Conservation (phyloP, 2,888 invertebrate genomes). For the Theretra japonica region DNA sequence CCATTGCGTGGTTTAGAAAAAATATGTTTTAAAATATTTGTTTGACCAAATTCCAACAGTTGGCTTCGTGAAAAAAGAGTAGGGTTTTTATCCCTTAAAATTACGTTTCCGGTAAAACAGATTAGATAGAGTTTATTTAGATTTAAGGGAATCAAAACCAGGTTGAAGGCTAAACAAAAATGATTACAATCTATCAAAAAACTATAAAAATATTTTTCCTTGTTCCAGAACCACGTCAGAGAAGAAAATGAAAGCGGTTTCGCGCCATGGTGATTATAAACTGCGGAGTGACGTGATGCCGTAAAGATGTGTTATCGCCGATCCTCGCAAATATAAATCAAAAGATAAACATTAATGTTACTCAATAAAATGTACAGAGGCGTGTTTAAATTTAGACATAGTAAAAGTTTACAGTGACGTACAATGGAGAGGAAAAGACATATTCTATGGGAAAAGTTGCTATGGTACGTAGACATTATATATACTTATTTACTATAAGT, state of each 20-base stretch:
- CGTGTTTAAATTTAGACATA: constrained; percentile 46
- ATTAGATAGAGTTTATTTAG: no score
- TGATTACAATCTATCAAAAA: constrained; percentile 9
- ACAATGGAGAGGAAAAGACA: constrained; percentile 67
- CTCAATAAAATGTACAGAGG: constrained; percentile 60
- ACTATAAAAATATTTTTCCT: constrained; percentile 36
- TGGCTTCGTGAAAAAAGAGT: no score
- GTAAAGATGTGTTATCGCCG: constrained; percentile 8
- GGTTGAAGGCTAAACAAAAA: no score
- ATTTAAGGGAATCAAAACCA: no score
- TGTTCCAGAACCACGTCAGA: constrained; percentile 50
- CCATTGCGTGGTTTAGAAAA: no score
- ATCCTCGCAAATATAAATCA: constrained; percentile 27
- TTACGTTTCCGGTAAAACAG: no score
- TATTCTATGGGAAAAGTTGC: constrained; percentile 54
- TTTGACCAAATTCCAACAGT: no score
- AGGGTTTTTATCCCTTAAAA: no score
- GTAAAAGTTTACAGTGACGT: constrained; percentile 51
- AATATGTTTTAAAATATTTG: no score
- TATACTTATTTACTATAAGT: no score
- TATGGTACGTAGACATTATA: constrained; percentile 62
- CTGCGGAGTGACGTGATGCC: constrained; percentile 48
- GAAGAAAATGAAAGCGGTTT: constrained; percentile 38
- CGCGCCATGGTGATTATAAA: constrained; percentile 43
- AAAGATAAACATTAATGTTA: constrained; percentile 35